phyloP scores from a whole-genome alignment of 2,113 vertebrate species.

The Egretta garzetta region DNA sequence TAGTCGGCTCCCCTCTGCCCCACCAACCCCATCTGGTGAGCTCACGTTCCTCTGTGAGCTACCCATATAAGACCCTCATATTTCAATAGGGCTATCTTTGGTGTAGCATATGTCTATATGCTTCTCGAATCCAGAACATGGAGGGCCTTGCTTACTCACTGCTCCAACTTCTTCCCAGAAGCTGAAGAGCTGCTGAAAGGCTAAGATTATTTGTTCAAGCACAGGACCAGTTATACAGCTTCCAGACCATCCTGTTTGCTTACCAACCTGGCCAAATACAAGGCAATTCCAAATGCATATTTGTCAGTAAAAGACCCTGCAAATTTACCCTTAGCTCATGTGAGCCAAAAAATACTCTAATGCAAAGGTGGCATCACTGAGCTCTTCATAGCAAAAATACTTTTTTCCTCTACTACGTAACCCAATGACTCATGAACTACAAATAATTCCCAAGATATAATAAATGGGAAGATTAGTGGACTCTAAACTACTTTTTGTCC shows the following conservation, averaged over 20 bases:
- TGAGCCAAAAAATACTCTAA: background rate
- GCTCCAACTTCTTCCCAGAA: background rate
- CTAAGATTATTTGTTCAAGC: background rate
- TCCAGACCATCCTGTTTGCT: background rate
- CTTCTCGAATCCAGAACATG: background rate
- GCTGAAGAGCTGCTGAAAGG: background rate
- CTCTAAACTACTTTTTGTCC: background rate
- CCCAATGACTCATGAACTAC: background rate
- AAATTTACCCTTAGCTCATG: background rate
- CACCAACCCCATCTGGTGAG: background rate
- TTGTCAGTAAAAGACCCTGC: background rate
- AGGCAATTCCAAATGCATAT: background rate
- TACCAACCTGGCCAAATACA: background rate
- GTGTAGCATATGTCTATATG: background rate
- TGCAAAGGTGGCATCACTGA: background rate
- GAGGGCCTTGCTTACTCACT: background rate
- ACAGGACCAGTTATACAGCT: background rate
- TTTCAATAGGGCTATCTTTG: background rate
- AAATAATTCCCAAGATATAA: background rate
- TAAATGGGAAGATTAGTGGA: background rate
- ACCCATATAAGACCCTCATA: background rate
- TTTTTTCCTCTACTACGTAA: background rate
- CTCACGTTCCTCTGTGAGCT: background rate
- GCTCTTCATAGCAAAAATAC: background rate
- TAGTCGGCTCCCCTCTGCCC: background rate